Evolutionary conservation across 1,140 invertebrate genomes (phyloP), one percentile per base, ranked within the genome.

Genomic region (Drosophila erecta): DNA sequence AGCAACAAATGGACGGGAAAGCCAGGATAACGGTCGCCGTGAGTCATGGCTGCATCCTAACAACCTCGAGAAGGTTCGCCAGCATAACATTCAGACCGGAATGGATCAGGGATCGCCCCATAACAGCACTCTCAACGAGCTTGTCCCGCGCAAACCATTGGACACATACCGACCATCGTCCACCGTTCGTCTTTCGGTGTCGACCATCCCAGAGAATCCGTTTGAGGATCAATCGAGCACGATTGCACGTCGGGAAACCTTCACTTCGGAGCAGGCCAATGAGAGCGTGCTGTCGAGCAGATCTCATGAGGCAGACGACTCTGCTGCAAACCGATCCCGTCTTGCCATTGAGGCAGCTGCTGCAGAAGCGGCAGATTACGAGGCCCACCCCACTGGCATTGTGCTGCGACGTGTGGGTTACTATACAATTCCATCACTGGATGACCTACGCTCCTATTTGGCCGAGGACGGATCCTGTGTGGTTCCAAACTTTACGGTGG

Each of bases 401-500:
- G 94, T 94, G 14, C 79, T 96, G 2, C 93, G 93, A n/a, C 93
- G 97, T 4, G 93, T 94, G 2, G 97, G 96, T 10, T 98, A 98
- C 92, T 98, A 97, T 92, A 98, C 96, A 0, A 95, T 97, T 46
- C 98, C 98, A 0, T 93, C 95, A 11, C 73, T 98, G 60, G 95
- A 97, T 54, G 96, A 98, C 60, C 93, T 99, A 22, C 93, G 92
- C 12, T 94, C 93, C 1, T 94, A 93, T 70, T 92, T 95, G 35
- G 93, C 95, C 11, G 94, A 96, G 92, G 94, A 96, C 90, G 96
- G 96, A 1, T 94, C 94, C 22, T 99, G 98, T 91, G 93, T 97
- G 33, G 96, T 99, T 11, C 95, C 97, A n/a, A 95, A 97, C 74
- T 97, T 99, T 71, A 97, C 97, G 1, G 94, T 99, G 51, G 98